Evolutionary conservation across 2,797 vertebrate species (phyloP).

Genomic region (Rhynchonycteris naso): DNA sequence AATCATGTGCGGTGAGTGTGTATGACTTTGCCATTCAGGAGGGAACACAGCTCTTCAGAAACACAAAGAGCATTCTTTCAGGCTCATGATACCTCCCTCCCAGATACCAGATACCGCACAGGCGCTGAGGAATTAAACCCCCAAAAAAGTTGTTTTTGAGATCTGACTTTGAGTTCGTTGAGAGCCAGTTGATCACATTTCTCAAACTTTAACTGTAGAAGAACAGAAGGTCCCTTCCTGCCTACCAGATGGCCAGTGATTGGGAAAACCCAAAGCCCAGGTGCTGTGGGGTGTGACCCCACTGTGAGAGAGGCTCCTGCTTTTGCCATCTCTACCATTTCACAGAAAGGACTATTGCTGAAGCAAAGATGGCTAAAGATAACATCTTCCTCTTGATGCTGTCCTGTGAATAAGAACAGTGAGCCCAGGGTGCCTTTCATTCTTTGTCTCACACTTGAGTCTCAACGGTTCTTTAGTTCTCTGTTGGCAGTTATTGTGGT

Average conservation of each 20-base stretch:
- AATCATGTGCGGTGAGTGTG: background rate
- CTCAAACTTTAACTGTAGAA: background rate
- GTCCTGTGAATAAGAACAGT: background rate
- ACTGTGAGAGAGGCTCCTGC: background rate
- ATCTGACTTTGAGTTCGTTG: background rate
- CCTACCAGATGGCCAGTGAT: background rate
- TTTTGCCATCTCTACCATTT: constrained; percentile 70
- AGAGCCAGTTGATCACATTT: background rate
- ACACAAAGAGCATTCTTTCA: background rate
- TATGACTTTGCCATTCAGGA: background rate
- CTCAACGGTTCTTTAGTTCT: constrained; percentile 86
- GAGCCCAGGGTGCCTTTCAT: background rate
- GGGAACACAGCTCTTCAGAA: background rate
- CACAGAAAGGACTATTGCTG: constrained; percentile 61
- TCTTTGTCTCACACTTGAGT: constrained; percentile 70
- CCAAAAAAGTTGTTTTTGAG: background rate
- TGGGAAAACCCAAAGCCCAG: background rate
- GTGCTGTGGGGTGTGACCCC: background rate
- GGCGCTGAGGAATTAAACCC: background rate
- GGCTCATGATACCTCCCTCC: background rate
- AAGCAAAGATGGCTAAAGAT: constrained; percentile 47
- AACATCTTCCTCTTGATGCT: constrained; percentile 59
- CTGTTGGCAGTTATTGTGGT: constrained; percentile 91
- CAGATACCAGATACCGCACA: background rate
- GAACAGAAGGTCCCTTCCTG: background rate